Evolutionary conservation across 2,113 vertebrate species (phyloP).

Genomic region (Rhinichthys klamathensis): DNA sequence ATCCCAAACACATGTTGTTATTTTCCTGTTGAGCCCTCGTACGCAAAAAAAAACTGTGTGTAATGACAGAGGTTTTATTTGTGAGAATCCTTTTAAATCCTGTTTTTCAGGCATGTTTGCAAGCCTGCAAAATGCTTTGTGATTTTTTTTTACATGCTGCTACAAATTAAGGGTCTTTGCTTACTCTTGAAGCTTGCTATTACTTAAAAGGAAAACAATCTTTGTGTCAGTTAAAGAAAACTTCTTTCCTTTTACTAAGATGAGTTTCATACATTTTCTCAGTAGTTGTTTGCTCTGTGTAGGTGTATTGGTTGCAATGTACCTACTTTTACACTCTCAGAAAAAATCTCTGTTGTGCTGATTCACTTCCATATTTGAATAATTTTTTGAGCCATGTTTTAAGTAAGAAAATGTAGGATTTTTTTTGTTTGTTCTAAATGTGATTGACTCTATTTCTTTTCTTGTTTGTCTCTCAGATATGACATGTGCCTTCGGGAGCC

Average conservation of each 20-base stretch:
- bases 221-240: background rate
- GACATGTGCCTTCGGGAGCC: conserved; percentile 86
- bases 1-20: background rate
- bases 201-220: background rate
- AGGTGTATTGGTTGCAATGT: background rate
- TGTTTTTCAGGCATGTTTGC: background rate
- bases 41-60: no score
- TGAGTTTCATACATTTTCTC: background rate
- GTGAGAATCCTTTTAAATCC: no score
- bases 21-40: background rate
- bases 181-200: background rate
- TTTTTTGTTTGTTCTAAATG: background rate
- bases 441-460: background rate
- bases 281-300: background rate
- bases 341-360: background rate
- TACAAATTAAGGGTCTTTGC: background rate
- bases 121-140: background rate
- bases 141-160: no score
- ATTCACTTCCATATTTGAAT: background rate
- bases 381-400: background rate
- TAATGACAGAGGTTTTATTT: no score
- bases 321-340: background rate
- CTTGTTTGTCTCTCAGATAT: conserved; percentile 72
- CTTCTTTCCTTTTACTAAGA: background rate
- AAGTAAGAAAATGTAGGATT: background rate